These are phyloP conservation scores for Tenualosa ilisha DNA, from an alignment of 2,797 vertebrate species.

Conservation along the genomic window DNA sequence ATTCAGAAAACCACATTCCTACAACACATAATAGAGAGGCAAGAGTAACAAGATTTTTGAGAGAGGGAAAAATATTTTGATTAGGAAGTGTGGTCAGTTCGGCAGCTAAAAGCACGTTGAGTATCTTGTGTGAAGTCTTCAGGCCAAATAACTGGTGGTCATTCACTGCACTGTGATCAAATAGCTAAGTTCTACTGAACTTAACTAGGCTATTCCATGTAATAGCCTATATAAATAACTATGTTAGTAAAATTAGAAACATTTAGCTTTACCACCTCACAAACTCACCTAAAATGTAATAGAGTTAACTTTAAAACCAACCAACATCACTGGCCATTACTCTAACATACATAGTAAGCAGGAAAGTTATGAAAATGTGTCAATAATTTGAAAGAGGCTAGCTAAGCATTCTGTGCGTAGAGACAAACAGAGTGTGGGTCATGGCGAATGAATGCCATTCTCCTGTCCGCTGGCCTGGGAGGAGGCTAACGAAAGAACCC, in stretches of 20 bases:
- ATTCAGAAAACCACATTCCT: conserved; percentile 64
- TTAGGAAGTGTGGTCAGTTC: neutral
- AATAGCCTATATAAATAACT: neutral
- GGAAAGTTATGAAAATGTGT: neutral
- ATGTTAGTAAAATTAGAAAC: neutral
- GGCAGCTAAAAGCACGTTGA: neutral
- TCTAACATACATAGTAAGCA: neutral
- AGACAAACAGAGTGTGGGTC: conserved; percentile 30
- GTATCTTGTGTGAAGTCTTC: neutral
- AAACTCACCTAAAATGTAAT: neutral
- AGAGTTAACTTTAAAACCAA: neutral
- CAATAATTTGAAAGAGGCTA: neutral
- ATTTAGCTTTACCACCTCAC: neutral
- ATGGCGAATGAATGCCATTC: conserved; percentile 38
- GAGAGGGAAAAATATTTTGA: neutral
- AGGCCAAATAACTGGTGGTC: neutral
- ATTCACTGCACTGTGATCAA: neutral
- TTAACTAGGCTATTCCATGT: neutral
- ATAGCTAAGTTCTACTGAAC: neutral
- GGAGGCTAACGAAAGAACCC: conserved; percentile 63
- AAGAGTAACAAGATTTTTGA: conserved; percentile 6
- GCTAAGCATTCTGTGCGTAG: neutral
- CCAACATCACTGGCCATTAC: neutral
- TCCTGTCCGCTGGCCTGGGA: conserved; percentile 45
- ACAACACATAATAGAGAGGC: conserved; percentile 51